phyloP scores from a whole-genome alignment of 2,888 invertebrate species.

The Cynaeus angustus region DNA sequence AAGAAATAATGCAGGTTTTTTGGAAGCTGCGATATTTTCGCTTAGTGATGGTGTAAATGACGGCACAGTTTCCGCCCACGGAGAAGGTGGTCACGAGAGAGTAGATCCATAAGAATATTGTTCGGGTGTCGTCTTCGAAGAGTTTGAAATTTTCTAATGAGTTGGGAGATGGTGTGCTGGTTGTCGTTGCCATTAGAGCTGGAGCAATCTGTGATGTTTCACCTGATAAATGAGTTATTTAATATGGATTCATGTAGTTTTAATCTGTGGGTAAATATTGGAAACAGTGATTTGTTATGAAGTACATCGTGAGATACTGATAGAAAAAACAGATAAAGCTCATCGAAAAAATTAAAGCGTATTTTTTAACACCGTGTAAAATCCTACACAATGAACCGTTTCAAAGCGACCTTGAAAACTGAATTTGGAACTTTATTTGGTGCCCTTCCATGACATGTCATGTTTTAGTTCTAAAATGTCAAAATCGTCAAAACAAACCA shows the following conservation, averaged over 20 bases:
- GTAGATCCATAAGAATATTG: slow-evolving; percentile 8
- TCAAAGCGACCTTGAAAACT: too few relatives aligned
- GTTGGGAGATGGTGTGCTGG: not conserved
- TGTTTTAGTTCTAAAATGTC: too few relatives aligned
- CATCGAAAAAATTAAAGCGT: too few relatives aligned
- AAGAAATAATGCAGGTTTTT: slow-evolving; percentile 72
- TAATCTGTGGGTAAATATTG: slow-evolving; percentile 34
- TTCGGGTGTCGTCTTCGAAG: slow-evolving; percentile 1
- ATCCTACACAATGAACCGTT: too few relatives aligned
- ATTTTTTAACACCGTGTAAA: too few relatives aligned
- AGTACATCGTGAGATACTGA: slow-evolving; percentile 13
- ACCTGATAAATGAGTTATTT: slow-evolving; percentile 20
- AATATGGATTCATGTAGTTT: slow-evolving; percentile 31
- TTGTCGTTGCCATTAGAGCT: not conserved
- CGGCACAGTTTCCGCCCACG: slow-evolving; percentile 54
- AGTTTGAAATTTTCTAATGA: not conserved
- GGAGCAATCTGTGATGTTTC: not conserved
- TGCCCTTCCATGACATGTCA: too few relatives aligned
- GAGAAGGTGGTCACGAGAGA: not conserved
- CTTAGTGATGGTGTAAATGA: slow-evolving; percentile 58
- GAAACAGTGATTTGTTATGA: slow-evolving; percentile 31
- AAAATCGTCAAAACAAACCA: too few relatives aligned
- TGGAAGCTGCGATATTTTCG: slow-evolving; percentile 72
- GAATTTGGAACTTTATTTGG: too few relatives aligned
- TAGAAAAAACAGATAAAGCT: too few relatives aligned